Conservation (phyloP, 2,888 invertebrate genomes). For the Plusia festucae region DNA sequence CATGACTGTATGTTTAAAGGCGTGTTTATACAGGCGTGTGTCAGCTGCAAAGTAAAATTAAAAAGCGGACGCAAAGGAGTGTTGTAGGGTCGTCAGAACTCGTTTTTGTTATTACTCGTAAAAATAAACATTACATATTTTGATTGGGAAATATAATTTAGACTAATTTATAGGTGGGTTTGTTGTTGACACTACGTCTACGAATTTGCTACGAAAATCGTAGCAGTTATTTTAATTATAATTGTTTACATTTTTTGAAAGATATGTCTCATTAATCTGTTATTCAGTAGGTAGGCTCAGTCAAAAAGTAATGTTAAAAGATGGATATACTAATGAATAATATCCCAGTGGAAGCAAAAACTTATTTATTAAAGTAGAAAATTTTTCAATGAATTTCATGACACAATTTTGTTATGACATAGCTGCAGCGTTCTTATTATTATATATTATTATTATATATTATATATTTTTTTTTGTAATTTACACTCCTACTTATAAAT, state of each 20-base stretch:
- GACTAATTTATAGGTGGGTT: background rate
- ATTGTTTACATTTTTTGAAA: background rate
- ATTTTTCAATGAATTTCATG: background rate
- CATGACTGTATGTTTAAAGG: constrained; percentile 70
- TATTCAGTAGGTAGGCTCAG: too few relatives aligned
- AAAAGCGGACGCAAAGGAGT: constrained; percentile 76
- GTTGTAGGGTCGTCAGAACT: constrained; percentile 69
- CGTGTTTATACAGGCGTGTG: constrained; percentile 82
- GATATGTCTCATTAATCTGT: background rate
- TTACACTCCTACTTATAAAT: background rate
- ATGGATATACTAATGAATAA: too few relatives aligned
- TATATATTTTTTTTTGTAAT: background rate
- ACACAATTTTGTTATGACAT: background rate
- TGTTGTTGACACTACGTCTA: constrained; percentile 28
- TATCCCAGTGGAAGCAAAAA: background rate
- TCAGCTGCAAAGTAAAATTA: constrained; percentile 85
- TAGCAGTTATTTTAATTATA: constrained; percentile 17
- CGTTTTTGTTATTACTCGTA: background rate
- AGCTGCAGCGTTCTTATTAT: background rate
- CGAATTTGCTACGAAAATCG: constrained; percentile 48
- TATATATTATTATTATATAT: too few relatives aligned
- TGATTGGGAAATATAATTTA: constrained; percentile 2
- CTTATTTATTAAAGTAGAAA: background rate
- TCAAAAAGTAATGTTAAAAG: too few relatives aligned
- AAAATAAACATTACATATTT: background rate